Evolutionary conservation across 2,888 invertebrate genomes (phyloP), one percentile per base, ranked within the genome.

Genomic region (Lithophane leautieri): DNA sequence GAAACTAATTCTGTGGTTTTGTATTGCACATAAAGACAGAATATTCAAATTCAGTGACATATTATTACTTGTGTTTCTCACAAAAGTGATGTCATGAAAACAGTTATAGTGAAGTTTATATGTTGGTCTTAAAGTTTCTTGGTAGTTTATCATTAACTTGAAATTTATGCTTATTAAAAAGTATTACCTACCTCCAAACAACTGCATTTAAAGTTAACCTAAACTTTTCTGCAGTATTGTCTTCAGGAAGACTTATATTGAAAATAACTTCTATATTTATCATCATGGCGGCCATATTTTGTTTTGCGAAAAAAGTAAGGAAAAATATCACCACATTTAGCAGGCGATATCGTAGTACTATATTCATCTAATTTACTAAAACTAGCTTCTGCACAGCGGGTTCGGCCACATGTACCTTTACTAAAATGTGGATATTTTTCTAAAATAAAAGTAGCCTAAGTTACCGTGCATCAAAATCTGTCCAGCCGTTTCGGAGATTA

Each of bases 1-100:
- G 85, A 81, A 81, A 83, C 76, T 14, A 63, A 78, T 81, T 83
- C 73, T 69, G 74, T 34, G 78, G 85, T 81, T 78, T 85, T 56
- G 68, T 73, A 28, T 86, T 81, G 79, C 77, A 70, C 75, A 58
- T 66, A 54, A 40, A 74, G 62, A 58, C 67, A 68, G 62, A 75
- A 70, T 73, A 83, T 85, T 82, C 72, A 76, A 75, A 79, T 84
- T 79, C 83, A 69, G 67, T 69, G 65, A 71, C 79, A 52, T n/a
- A n/a, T n/a, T n/a, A n/a, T 74, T 71, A 62, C 76, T 56, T 67
- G 70, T 74, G 73, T 74, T 85, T 84, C 66, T 56, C 44, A 69
- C 73, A 85, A 76, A 65, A 70, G 62, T 77, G 76, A 86, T 71
- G 83, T 83, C 84, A 83, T 28, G n/a, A 76, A 66, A 66, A 79